Conservation (phyloP, 2,113 vertebrate genomes). For the Rhinolophus sinicus region DNA sequence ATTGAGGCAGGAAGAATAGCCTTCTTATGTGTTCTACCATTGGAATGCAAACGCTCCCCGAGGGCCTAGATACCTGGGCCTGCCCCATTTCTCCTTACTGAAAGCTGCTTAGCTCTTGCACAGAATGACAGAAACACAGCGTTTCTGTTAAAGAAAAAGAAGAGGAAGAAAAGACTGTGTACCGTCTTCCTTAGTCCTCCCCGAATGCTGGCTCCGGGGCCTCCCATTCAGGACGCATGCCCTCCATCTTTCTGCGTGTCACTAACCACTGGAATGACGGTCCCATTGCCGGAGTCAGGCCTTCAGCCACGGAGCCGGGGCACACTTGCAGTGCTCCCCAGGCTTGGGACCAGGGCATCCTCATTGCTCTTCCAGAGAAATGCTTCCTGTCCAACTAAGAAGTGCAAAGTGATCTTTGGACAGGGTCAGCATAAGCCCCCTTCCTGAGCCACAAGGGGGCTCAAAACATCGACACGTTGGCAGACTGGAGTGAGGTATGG, state of each 20-base stretch:
- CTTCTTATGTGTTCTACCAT: constrained; percentile 3
- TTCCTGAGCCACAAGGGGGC: background rate
- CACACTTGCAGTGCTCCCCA: background rate
- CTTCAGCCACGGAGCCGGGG: background rate
- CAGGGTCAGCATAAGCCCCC: too few relatives aligned
- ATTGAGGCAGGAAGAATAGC: background rate
- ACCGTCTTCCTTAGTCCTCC: background rate
- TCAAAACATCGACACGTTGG: rapidly evolving
- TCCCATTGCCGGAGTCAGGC: background rate
- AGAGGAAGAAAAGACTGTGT: background rate
- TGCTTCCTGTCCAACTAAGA: background rate
- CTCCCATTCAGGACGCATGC: background rate
- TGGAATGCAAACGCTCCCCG: constrained; percentile 55
- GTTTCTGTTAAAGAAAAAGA: constrained; percentile 32
- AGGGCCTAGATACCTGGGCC: constrained; percentile 55
- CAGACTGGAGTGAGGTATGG: rapidly evolving
- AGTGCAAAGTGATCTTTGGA: background rate
- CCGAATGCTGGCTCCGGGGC: background rate
- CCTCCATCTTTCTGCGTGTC: background rate
- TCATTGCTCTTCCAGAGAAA: background rate
- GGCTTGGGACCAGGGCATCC: background rate
- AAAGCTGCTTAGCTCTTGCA: constrained; percentile 55
- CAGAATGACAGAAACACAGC: constrained; percentile 51
- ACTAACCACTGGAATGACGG: background rate
- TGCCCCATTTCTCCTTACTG: constrained; percentile 48